These are phyloP conservation scores for Brachirus orientalis DNA, from an alignment of 2,113 vertebrate species.

Conservation along the genomic window DNA sequence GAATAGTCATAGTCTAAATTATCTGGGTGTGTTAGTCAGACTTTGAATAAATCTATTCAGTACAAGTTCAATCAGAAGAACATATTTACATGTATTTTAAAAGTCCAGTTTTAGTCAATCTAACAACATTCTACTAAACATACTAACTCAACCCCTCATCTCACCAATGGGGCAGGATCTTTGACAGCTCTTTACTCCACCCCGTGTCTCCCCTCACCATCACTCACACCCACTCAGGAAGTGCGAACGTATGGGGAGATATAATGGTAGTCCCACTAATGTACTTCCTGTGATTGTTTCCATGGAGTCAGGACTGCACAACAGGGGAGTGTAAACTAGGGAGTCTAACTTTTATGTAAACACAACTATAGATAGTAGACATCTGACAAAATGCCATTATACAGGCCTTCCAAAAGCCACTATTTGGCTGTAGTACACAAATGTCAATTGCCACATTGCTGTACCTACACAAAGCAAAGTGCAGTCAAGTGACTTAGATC, in stretches of 20 bases:
- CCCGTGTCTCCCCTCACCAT: conserved; percentile 3
- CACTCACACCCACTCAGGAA: conserved; percentile 57
- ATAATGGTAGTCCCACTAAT: conserved; percentile 68
- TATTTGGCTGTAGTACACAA: not conserved
- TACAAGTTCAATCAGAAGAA: too few relatives aligned
- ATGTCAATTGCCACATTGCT: not conserved
- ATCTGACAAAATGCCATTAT: not conserved
- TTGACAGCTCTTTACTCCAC: conserved; percentile 7
- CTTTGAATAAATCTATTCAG: too few relatives aligned
- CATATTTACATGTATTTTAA: too few relatives aligned
- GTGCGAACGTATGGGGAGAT: conserved; percentile 62
- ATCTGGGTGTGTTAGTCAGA: too few relatives aligned
- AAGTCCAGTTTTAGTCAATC: too few relatives aligned
- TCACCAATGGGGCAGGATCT: conserved; percentile 15
- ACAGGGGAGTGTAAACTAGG: not conserved
- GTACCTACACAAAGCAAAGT: not conserved
- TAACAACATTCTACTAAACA: too few relatives aligned
- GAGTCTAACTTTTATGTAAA: conserved; percentile 35
- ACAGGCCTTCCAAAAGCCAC: not conserved
- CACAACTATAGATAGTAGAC: conserved; percentile 12
- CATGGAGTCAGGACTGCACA: conserved; percentile 29
- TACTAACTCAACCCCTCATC: not conserved
- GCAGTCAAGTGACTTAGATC: not conserved
- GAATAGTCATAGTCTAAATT: too few relatives aligned
- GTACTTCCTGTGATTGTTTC: conserved; percentile 78